phyloP scores from a whole-genome alignment of 2,797 vertebrate genomes.

The Periparus ater region DNA sequence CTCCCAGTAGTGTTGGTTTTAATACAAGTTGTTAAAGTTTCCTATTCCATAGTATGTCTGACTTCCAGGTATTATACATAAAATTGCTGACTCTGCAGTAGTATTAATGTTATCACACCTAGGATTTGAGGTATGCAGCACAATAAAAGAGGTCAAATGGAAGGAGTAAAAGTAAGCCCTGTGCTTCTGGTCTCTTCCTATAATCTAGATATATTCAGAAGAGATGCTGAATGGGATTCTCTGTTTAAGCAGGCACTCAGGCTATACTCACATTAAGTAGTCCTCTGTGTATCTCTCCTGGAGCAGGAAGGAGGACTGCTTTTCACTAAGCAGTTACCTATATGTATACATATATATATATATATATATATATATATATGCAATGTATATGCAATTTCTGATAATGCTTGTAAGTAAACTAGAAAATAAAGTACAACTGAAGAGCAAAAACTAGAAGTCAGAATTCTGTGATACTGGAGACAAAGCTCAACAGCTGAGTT shows the following conservation, averaged over 20 bases:
- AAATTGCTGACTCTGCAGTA: constrained; percentile 35
- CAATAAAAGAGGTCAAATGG: not conserved
- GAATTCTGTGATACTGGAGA: not conserved
- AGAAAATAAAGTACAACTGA: not conserved
- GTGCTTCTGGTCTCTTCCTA: not conserved
- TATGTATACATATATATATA: too few relatives aligned
- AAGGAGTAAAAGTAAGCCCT: not conserved
- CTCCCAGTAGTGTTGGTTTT: not conserved
- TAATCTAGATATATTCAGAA: not conserved
- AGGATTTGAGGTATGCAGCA: not conserved
- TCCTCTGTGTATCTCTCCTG: not conserved
- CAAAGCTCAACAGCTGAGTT: not conserved
- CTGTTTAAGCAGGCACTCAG: not conserved
- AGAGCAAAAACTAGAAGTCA: not conserved
- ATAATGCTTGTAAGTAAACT: not conserved
- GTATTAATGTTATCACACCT: not conserved
- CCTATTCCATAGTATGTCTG: constrained; percentile 9
- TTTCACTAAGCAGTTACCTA: not conserved
- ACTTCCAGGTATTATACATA: constrained; percentile 54
- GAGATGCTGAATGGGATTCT: not conserved
- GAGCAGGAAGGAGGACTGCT: not conserved
- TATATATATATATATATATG: not conserved
- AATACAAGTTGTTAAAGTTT: constrained; percentile 13
- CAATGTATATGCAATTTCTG: not conserved
- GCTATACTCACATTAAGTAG: not conserved